Evolutionary conservation across 2,113 vertebrate genomes (phyloP).

Genomic region (Chlorodrepanis virens): DNA sequence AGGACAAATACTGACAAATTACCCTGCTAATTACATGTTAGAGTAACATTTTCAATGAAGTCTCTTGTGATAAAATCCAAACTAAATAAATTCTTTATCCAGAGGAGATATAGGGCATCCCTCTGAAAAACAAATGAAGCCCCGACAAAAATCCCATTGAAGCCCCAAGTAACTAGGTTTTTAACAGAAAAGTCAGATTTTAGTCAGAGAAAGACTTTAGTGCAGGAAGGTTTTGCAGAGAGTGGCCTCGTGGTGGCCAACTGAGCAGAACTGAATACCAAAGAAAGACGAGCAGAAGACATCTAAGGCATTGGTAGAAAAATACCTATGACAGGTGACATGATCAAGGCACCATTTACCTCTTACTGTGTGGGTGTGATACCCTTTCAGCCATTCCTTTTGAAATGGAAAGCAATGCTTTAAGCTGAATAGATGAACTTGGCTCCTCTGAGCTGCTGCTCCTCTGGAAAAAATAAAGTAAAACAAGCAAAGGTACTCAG

Average conservation of each 20-base stretch:
- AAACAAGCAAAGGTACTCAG: background rate
- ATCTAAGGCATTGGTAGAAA: background rate
- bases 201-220: background rate
- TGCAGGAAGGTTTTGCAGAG: background rate
- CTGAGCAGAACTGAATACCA: background rate
- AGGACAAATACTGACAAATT: background rate
- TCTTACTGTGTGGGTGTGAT: background rate
- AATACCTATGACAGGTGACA: background rate
- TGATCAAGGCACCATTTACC: background rate
- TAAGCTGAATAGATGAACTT: background rate
- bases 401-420: background rate
- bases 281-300: background rate
- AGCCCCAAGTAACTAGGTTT: background rate
- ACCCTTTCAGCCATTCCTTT: background rate
- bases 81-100: background rate
- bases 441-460: background rate
- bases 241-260: background rate
- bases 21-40: background rate
- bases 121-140: background rate
- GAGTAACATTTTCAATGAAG: background rate
- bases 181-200: background rate
- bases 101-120: background rate
- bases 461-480: background rate
- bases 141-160: background rate
- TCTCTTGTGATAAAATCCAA: background rate